Base-by-base conservation (phyloP, 1,140 invertebrate species). In the Fopius arisanus region DNA sequence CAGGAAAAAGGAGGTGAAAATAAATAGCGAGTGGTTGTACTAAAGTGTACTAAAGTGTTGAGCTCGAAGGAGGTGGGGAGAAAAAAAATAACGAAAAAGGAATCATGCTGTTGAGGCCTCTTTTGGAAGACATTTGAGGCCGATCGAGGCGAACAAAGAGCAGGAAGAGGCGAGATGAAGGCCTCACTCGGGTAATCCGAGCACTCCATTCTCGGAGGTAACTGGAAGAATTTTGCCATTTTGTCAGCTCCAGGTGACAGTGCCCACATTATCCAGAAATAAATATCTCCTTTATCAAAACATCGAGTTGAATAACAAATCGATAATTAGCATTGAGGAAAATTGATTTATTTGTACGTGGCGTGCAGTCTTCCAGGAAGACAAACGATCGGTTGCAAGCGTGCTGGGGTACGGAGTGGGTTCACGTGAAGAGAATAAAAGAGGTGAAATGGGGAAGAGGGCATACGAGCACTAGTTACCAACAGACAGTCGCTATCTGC, bases 311-410 rank as follows among this genome's bases (percentile, higher is more conserved):
- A 59, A 59, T 59, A 59, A 59, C 26, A 26, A 28, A 59, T 59
- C 54, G 23, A 59, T 59, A 59, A 59, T 59, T 59, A 59, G 54
- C 54, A 59, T 23, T 14, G 23, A 26, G 23, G 14, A 59, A 59
- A 59, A 59, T 59, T 59, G 54, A 59, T 59, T 59, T 59, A 73
- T 66, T 73, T 67, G 71, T 73, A 67, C 33, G 23, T 59, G 54
- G 54, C 54, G 40, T 51, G 71, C 63, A 67, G 65, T 66, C 71
- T 73, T 67, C 71, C 51, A 9, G 29, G 71, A 67, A 73, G 71
- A 67, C 66, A 73, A 73, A 40, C 65, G 71, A 73, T 65, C 41
- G 41, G 40, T 51, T 67, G 71, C 65, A 43, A 67, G 26, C 62
- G 70, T 63, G 70, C 70, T 33, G 33, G 37, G 28, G 41, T 29